Conservation (phyloP, 53 echinoderm and acorn worm species). For the Pentamera pediparva region DNA sequence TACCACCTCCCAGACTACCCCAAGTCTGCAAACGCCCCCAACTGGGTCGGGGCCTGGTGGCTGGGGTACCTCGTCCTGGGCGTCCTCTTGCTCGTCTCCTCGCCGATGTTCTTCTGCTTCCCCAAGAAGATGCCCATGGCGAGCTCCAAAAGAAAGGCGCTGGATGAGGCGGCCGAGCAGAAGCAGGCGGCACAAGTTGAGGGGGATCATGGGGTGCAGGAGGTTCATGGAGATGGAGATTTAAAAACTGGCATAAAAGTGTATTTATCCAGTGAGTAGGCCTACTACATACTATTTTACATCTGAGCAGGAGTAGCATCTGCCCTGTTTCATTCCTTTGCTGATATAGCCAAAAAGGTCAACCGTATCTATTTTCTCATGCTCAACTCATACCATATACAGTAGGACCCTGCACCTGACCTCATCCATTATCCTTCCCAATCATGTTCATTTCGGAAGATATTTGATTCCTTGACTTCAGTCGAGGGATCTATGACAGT, state of each 20-base stretch:
- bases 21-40: not conserved
- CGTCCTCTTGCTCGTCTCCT: not conserved
- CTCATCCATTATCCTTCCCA: too few species aligned
- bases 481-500: too few species aligned
- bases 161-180: not conserved
- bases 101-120: constrained; percentile 18
- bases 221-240: not conserved
- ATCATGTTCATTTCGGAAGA: too few species aligned
- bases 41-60: constrained; percentile 32
- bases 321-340: too few species aligned
- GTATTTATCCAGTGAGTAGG: not conserved
- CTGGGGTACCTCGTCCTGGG: constrained; percentile 13
- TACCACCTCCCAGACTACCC: not conserved
- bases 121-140: not conserved
- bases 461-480: too few species aligned
- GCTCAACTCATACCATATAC: too few species aligned
- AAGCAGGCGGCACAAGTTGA: not conserved
- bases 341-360: too few species aligned
- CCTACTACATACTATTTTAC: too few species aligned
- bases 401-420: too few species aligned
- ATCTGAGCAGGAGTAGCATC: too few species aligned
- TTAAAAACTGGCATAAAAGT: not conserved
- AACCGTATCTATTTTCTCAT: too few species aligned
- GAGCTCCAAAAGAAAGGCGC: not conserved
- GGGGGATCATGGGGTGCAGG: too few species aligned